These are phyloP conservation scores for Nannoperca obscura DNA, from an alignment of 2,797 vertebrate species.

Conservation along the genomic window DNA sequence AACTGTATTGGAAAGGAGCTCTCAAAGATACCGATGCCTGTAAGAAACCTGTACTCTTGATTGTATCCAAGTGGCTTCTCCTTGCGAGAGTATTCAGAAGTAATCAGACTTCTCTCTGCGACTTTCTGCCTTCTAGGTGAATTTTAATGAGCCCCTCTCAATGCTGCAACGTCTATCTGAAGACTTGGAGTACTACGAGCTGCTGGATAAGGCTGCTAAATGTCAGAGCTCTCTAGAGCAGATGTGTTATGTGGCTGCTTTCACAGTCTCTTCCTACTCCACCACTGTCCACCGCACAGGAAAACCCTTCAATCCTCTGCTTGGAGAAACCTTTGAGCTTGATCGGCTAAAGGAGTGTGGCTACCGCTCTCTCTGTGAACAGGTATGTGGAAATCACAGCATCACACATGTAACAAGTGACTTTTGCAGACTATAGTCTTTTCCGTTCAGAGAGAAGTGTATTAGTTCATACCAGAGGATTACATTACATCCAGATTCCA, in stretches of 20 bases:
- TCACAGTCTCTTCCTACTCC: slow-evolving; percentile 96
- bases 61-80: not conserved
- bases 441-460: not conserved
- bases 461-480: too few relatives aligned
- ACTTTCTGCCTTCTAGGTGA: slow-evolving; percentile 84
- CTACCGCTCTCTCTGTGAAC: slow-evolving; percentile 95
- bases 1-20: slow-evolving; percentile 97
- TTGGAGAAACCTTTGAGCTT: slow-evolving; percentile 96
- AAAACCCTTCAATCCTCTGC: slow-evolving; percentile 96
- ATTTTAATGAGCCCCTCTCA: slow-evolving; percentile 96
- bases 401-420: not conserved
- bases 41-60: slow-evolving; percentile 70
- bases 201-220: slow-evolving; percentile 91
- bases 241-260: slow-evolving; percentile 95
- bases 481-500: not conserved
- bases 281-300: slow-evolving; percentile 96
- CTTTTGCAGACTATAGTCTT: not conserved
- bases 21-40: slow-evolving; percentile 97
- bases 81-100: not conserved
- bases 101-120: slow-evolving; percentile 28
- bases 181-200: slow-evolving; percentile 95
- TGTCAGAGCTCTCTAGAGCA: slow-evolving; percentile 94
- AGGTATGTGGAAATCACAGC: slow-evolving; percentile 79
- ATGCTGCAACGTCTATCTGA: slow-evolving; percentile 97
- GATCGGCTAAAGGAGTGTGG: slow-evolving; percentile 92